Base-by-base conservation (phyloP, 2,113 vertebrate genomes). In the Eidolon helvum region DNA sequence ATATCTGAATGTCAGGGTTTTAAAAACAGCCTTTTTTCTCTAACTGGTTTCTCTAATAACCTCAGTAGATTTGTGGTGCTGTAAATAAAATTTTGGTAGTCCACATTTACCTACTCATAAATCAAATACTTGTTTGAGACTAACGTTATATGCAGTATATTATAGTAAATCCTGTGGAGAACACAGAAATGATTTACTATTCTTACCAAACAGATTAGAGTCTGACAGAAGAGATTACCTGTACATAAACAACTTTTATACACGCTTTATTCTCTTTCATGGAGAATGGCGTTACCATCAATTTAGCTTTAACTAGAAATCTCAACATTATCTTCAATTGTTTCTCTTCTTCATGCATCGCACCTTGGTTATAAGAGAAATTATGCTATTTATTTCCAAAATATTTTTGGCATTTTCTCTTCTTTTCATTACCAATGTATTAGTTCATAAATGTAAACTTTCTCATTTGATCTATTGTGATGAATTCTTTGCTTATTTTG, bases 81-180 rank as follows among this genome's bases (percentile, higher is more conserved):
- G 14, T 40, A 82, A 61, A 94, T 87, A 95, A 96, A 65, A 93
- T 77, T 48, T 93, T 55, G 26, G 16, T 71, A 69, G 57, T 72
- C 15, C 18, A 55, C 4, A 86, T 93, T 90, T 96, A 88, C 55
- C 7, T 38, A 68, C 11, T 48, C 19, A 48, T 90, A 94, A 96
- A 91, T 95, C 86, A 96, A 91, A 63, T 55, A 50, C 8, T 85
- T 66, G 45, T 72, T 61, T 87, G 79, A 87, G 53, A 85, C 19
- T 50, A 33, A 19, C n/a, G 48, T 53, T 75, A n/a, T 16, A 69
- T 45, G 43, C 10, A 79, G 2, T 53, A 63, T 69, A 71, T 95
- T 66, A 84, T 43, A 87, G 28, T 83, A 69, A 82, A 74, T 87
- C 53, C 48, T 74, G 0, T n/a, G 33, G 35, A 7, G 43, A 91